phyloP scores from a whole-genome alignment of 2,113 vertebrate genomes.

The Tapirus terrestris region DNA sequence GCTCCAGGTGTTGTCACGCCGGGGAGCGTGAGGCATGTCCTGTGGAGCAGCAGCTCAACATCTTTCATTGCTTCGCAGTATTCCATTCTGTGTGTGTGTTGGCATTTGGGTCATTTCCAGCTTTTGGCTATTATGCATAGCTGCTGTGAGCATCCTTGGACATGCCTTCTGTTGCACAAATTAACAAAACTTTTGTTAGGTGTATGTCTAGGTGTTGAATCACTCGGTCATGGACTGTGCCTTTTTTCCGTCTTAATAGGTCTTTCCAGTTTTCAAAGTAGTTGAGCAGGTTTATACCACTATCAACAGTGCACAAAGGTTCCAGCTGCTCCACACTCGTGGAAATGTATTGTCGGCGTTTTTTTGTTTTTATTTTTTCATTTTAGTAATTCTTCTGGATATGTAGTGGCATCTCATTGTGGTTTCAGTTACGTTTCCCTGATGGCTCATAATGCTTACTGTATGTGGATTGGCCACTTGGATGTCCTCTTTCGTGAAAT shows the following conservation, averaged over 20 bases:
- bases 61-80: background rate
- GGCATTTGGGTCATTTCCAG: background rate
- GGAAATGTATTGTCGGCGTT: background rate
- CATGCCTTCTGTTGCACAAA: background rate
- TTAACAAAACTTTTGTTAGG: background rate
- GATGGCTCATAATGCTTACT: background rate
- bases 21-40: background rate
- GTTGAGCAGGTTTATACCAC: background rate
- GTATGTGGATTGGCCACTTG: background rate
- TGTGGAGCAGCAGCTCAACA: background rate
- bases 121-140: background rate
- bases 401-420: background rate
- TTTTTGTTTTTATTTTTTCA: background rate
- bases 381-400: background rate
- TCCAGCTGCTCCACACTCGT: background rate
- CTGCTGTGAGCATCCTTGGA: background rate
- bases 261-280: background rate
- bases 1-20: background rate
- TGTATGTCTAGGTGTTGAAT: background rate
- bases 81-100: background rate
- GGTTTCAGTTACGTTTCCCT: background rate
- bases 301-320: background rate
- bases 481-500: background rate
- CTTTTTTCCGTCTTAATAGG: background rate
- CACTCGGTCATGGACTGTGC: background rate